Base-by-base conservation (phyloP, 2,888 invertebrate species). In the Ceraclea dissimilis region DNA sequence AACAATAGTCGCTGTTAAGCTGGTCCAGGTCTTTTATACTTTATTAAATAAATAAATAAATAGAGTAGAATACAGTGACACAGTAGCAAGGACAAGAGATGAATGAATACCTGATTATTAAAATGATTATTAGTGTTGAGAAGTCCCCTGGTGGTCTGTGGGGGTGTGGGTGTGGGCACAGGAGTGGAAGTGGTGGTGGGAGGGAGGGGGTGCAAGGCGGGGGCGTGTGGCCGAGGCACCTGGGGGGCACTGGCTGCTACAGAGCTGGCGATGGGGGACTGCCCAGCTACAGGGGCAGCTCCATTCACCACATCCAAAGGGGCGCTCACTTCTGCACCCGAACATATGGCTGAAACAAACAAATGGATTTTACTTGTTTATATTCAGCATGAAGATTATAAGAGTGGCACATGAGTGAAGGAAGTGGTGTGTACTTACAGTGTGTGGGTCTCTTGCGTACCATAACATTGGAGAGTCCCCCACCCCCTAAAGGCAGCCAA, bases 401-500 rank as follows among this genome's bases (percentile, higher is more conserved):
- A n/a, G n/a, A n/a, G n/a, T n/a, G n/a, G n/a, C n/a, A n/a, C n/a
- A n/a, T n/a, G n/a, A n/a, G n/a, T n/a, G n/a, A n/a, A n/a, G n/a
- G n/a, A n/a, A n/a, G n/a, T n/a, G n/a, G n/a, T n/a, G n/a, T 19
- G 18, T 22, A 58, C 62, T 62, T 22, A 62, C 62, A 47, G 54
- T 76, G 69, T 67, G 78, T 76, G 67, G 83, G 79, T 66, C 89
- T 83, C 73, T 88, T 88, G 67, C 91, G 84, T 67, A 93, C 91
- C 70, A 90, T 90, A 67, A 96, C 94, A 75, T 92, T 90, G 68
- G 94, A 93, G 66, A 96, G 84, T 64, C 95, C 95, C 66, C 95
- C 95, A 67, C 93, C 93, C 64, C 90, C 91, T 71, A 94, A 81
- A 68, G 94, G 93, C 71, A 92, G 86, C 95, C 95, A 96, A 66